Base-by-base conservation (phyloP, 1,140 invertebrate species). In the Drosophila punjabiensis region DNA sequence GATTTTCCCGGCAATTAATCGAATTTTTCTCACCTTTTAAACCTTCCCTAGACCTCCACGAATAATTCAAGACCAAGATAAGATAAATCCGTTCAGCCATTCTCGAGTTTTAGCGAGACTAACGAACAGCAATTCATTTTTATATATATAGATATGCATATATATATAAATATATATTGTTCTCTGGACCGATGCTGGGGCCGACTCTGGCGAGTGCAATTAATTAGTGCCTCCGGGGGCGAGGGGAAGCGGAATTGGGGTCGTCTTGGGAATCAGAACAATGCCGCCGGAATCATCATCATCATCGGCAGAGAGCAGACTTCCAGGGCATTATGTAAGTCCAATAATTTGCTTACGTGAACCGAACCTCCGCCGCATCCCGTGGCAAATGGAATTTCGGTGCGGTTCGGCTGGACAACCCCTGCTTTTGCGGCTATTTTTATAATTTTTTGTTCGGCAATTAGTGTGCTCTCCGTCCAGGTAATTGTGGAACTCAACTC, bases 191-290 rank as follows among this genome's bases (percentile, higher is more conserved):
- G 28, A 32, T n/a, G 10, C 50, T 53, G 68, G 52, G 53, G n/a
- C 56, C 62, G 48, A 61, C 20, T 61, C 50, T 66, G 45, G 43
- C 59, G 16, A 73, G 50, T 79, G 81, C 74, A 85, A 79, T 89
- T 88, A 81, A 84, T 81, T 89, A 71, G 73, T 75, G 28, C 48
- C 48, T 28, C 50, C 45, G 41, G 30, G 43, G 50, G 32, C 60
- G 20, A 30, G 18, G 53, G 32, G 53, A 13, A 63, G 56, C 45
- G 48, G 64, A 64, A 80, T 80, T 70, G 71, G 75, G 80, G 83
- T 80, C 79, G 80, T 30, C 55, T 39, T 62, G 24, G 39, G 20
- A 53, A 70, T 13, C 32, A 11, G 48, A 55, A 71, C 68, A 71
- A 71, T 68, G 43, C 56, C n/a, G n/a, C n/a, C n/a, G n/a, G n/a